Percentiles rank a stretch among this genome's conserved stretches.
phyloP scores from a whole-genome alignment of 2,113 vertebrate species.

The Apaloderma vittatum region DNA sequence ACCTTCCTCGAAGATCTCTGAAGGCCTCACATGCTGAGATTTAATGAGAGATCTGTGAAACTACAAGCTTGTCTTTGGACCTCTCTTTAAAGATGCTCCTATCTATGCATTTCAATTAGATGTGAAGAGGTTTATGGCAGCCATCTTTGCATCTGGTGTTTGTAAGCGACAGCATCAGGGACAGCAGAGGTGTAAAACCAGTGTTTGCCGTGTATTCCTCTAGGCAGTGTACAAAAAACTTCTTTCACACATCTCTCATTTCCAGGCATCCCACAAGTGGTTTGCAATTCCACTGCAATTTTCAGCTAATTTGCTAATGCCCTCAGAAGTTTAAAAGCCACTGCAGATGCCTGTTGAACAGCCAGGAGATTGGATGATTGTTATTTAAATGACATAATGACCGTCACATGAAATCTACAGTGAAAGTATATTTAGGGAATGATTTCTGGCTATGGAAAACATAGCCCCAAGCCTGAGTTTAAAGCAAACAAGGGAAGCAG shows the following conservation, averaged over 20 bases:
- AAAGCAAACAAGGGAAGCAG: constrained; percentile 2
- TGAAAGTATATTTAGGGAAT: not conserved
- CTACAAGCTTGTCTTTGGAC: constrained; percentile 12
- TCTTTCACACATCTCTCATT: not conserved
- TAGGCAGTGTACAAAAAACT: not conserved
- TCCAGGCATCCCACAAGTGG: not conserved
- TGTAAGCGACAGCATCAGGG: not conserved
- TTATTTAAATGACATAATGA: constrained; percentile 37
- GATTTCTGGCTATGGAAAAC: constrained; percentile 52
- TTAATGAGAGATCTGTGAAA: constrained; percentile 57
- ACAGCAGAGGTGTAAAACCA: constrained; percentile 21
- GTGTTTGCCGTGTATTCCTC: not conserved
- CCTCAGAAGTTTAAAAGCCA: constrained; percentile 36
- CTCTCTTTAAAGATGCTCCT: not conserved
- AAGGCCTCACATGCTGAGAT: constrained; percentile 31
- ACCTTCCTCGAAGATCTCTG: constrained; percentile 21
- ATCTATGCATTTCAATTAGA: constrained; percentile 18
- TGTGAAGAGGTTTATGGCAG: not conserved
- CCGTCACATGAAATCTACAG: not conserved
- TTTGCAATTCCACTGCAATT: not conserved
- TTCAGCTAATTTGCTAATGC: not conserved
- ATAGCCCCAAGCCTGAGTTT: not conserved
- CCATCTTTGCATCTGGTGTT: not conserved
- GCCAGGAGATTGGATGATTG: not conserved
- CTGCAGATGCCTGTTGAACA: not conserved